Evolutionary conservation across 2,113 vertebrate species (phyloP).

Genomic region (Gulo gulo): DNA sequence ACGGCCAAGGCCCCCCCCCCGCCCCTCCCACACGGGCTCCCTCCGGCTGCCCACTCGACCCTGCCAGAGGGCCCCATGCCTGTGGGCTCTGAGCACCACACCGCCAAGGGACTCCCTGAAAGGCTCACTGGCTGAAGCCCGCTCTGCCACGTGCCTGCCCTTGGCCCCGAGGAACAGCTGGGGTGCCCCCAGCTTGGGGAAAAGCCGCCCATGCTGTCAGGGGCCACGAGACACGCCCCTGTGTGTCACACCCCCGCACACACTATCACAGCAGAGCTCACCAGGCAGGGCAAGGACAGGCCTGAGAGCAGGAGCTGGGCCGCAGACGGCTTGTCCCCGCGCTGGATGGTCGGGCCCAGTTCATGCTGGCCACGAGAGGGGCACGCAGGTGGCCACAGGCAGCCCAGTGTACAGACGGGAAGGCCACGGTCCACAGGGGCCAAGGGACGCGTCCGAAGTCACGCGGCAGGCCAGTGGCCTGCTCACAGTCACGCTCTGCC

Average conservation of each 20-base stretch:
- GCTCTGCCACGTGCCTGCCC: neutral
- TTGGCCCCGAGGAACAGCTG: neutral
- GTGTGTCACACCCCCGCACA: neutral
- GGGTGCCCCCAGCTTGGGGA: neutral
- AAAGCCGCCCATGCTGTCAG: neutral
- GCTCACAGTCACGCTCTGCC: neutral
- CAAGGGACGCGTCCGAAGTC: neutral
- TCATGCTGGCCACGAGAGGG: accelerated
- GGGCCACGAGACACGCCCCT: neutral
- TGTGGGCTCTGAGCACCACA: neutral
- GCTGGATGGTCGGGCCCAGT: neutral
- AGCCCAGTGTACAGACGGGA: neutral
- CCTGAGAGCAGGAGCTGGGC: too few relatives aligned
- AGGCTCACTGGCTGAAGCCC: neutral
- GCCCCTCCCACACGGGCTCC: neutral
- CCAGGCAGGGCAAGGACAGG: neutral
- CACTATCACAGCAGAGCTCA: neutral
- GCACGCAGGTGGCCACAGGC: accelerated
- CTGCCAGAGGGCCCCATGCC: neutral
- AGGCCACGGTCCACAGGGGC: neutral
- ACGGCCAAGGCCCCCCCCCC: neutral
- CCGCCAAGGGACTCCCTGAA: neutral
- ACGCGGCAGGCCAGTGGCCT: neutral
- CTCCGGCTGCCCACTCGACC: accelerated
- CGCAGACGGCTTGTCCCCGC: accelerated